Base-by-base conservation (phyloP, 1,140 invertebrate genomes). In the Heliconius nattereri region DNA sequence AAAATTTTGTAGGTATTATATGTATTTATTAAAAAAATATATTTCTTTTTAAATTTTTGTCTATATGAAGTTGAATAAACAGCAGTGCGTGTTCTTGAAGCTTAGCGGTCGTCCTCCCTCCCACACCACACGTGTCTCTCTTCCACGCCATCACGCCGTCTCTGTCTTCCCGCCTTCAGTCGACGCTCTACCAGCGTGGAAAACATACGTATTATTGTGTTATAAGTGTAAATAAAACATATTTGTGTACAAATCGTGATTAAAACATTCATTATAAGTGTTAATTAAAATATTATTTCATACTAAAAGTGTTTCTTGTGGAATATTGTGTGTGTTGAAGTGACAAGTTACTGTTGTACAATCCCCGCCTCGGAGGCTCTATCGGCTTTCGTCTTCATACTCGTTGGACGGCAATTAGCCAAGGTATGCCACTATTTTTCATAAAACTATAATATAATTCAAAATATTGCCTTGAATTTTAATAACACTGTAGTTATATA, bases 321-420 rank as follows among this genome's bases (percentile, higher is more conserved):
- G 5, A 66, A 66, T 66, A 66, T 66, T 72, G 81, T 82, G 84
- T 85, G 80, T 79, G 85, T 89, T 91, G 92, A 78, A 89, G 92
- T 93, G 91, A 94, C 88, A 89, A 92, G 89, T 91, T 92, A 85
- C 91, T 91, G 87, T 90, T 87, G 92, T 92, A 89, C 82, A 80
- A 85, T 92, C 91, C 89, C 92, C 92, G 90, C 89, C 81, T 91
- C 85, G 91, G 91, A 94, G 92, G 92, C 91, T 94, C 87, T 90
- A 89, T 71, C 78, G 77, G 86, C 83, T 89, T 89, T 82, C 86
- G 83, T 86, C 85, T 89, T 89, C 83, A 87, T 82, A 77, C 86
- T 83, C 80, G 81, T 88, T 87, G 85, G 81, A 81, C 79, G 82
- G 84, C 85, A 85, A 87, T 89, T 88, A 85, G 78, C 88, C 81